Base-by-base conservation (phyloP, 1,140 invertebrate genomes). In the Psilanteris sp. region DNA sequence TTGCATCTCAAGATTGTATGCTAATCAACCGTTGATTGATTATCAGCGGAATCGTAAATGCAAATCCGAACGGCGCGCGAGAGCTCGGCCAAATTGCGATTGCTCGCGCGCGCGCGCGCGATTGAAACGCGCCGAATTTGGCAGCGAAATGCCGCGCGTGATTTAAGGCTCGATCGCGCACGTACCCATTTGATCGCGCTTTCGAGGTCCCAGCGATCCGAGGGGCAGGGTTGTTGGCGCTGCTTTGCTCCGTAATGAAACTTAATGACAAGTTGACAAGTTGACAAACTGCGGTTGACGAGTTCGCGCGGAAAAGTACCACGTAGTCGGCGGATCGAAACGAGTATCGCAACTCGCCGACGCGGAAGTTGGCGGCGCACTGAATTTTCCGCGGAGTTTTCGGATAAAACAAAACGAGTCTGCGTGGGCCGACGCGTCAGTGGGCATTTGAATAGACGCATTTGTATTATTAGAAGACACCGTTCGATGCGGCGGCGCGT, bases 391-490 rank as follows among this genome's bases (percentile, higher is more conserved):
- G 74, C 70, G 62, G 61, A 64, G 57, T 64, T 79, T 83, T 71
- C 61, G 59, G 72, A 66, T 70, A 67, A 46, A 79, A 55, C 66
- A 26, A 43, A 71, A 67, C 66, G 18, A 62, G 52, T 61, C 37
- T 29, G 77, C 71, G 82, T 83, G 71, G 80, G 81, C 79, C 79
- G 26, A 34, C 37, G 44, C 74, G 57, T 66, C 41, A 11, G 64
- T 18, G 36, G 20, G 29, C 50, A 15, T 59, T 66, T 31, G 66
- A 75, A 64, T 78, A 71, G 44, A 55, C 68, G 44, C 44, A 26
- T 62, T 62, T 54, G 80, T 83, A 83, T 83, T 83, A 83, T 82
- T 83, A 83, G 80, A 77, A 67, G 10, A 54, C 62, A 62, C 68
- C 55, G 10, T 48, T 57, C 46, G 46, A 70, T 70, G n/a, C n/a